Percentiles rank a stretch among this genome's conserved stretches.
Evolutionary conservation across 2,797 vertebrate species (phyloP).

Genomic region (Alcedo quadribrachys): DNA sequence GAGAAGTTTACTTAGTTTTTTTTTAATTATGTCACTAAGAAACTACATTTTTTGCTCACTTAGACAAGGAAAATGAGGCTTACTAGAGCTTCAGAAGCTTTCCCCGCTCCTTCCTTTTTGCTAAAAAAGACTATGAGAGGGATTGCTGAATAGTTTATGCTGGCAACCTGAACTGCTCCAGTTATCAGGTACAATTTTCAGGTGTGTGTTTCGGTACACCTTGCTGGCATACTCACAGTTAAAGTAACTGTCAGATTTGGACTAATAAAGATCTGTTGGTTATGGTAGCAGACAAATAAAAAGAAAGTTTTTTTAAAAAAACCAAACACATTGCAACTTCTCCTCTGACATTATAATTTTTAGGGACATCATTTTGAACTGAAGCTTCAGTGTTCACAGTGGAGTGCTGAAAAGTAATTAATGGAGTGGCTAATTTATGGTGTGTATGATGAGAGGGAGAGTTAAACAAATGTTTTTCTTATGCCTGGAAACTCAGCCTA

Average conservation of each 20-base stretch:
- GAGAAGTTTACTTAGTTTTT: not conserved
- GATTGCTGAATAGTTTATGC: fast-evolving
- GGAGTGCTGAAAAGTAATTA: not conserved
- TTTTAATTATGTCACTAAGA: not conserved
- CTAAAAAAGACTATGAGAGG: not conserved
- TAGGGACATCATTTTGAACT: not conserved
- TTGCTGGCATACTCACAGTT: not conserved
- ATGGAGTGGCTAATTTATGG: not conserved
- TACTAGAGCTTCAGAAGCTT: not conserved
- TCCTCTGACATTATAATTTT: not conserved
- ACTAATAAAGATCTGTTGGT: not conserved
- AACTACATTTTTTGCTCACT: not conserved
- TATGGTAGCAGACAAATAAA: fast-evolving
- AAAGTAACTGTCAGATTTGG: not conserved
- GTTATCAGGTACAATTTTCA: not conserved
- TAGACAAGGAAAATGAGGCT: not conserved
- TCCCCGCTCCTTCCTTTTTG: fast-evolving
- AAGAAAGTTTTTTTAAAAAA: not conserved
- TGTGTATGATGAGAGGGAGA: not conserved
- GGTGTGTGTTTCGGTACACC: not conserved
- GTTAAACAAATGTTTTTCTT: conserved; percentile 11
- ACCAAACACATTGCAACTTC: not conserved
- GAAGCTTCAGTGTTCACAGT: not conserved
- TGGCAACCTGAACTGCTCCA: not conserved
- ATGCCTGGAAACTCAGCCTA: not conserved